A percentile compares a stretch with the other conserved stretches of the same genome.
Conservation (phyloP, 2,797 vertebrate genomes). For the Staurois parvus region DNA sequence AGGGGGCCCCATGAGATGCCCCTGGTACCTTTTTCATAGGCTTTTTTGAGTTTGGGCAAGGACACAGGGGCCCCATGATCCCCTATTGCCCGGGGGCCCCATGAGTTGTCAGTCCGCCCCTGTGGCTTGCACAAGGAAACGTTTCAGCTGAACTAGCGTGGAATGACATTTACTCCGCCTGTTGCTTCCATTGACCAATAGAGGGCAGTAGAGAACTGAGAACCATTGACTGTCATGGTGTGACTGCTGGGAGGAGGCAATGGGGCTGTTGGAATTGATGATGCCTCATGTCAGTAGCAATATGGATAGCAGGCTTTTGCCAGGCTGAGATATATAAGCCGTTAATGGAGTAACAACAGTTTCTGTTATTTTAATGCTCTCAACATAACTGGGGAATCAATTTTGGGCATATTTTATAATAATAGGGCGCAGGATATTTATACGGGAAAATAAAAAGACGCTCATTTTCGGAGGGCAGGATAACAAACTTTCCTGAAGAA, state of each 20-base stretch:
- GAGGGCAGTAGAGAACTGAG: constrained; percentile 90
- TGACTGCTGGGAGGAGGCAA: background rate
- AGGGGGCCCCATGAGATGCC: too few relatives aligned
- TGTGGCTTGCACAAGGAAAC: too few relatives aligned
- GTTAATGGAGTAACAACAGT: constrained; percentile 45
- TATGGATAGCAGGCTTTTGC: constrained; percentile 4
- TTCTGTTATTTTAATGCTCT: constrained; percentile 45
- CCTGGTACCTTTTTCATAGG: too few relatives aligned
- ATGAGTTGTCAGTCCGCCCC: too few relatives aligned
- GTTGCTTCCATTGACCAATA: constrained; percentile 72
- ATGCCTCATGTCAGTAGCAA: constrained; percentile 21
- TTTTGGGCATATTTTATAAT: constrained; percentile 49
- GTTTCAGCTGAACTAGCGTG: background rate
- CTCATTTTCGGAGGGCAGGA: constrained; percentile 39
- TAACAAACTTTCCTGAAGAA: constrained; percentile 46
- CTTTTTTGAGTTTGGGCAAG: too few relatives aligned
- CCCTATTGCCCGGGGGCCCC: too few relatives aligned
- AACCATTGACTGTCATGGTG: constrained; percentile 67
- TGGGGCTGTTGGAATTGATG: constrained; percentile 38
- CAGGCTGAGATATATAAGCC: constrained; percentile 50
- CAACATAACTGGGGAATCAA: constrained; percentile 45
- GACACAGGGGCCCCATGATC: too few relatives aligned
- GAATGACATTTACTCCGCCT: background rate
- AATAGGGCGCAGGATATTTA: constrained; percentile 43
- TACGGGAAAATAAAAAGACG: constrained; percentile 41